Percentiles rank a stretch among this genome's conserved stretches.
phyloP scores from a whole-genome alignment of 2,888 invertebrate genomes.

The Psylliodes chrysocephalus region DNA sequence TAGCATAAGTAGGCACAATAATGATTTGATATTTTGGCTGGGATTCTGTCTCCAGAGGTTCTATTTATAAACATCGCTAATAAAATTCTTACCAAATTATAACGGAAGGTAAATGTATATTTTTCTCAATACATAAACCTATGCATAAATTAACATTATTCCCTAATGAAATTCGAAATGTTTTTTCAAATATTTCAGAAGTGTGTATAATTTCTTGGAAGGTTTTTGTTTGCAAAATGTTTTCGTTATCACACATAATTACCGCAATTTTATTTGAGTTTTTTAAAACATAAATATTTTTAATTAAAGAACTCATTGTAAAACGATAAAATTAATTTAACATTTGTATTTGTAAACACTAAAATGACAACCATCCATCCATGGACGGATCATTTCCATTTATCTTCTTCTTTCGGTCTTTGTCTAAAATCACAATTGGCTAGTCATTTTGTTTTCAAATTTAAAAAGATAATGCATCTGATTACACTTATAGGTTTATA shows the following conservation, averaged over 20 bases:
- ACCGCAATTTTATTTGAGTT: slow-evolving; percentile 20
- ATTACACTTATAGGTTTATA: too few relatives aligned
- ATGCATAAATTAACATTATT: slow-evolving; percentile 32
- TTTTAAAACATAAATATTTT: slow-evolving; percentile 2
- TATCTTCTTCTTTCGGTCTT: too few relatives aligned
- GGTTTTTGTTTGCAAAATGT: slow-evolving; percentile 15
- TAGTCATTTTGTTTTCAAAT: too few relatives aligned
- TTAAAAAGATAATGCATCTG: too few relatives aligned
- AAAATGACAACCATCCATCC: too few relatives aligned
- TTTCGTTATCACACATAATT: slow-evolving; percentile 18
- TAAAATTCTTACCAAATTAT: slow-evolving; percentile 66
- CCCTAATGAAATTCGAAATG: background rate
- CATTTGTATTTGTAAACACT: too few relatives aligned
- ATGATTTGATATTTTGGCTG: too few relatives aligned
- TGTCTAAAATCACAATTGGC: too few relatives aligned
- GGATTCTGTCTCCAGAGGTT: too few relatives aligned
- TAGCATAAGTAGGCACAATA: too few relatives aligned
- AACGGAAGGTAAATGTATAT: slow-evolving; percentile 67
- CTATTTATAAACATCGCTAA: slow-evolving; percentile 20
- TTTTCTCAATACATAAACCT: slow-evolving; percentile 63
- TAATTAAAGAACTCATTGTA: background rate
- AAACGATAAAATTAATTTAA: too few relatives aligned
- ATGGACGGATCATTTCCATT: too few relatives aligned
- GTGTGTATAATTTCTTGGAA: slow-evolving; percentile 30
- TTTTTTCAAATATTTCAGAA: background rate